Conservation (phyloP, 2,113 vertebrate genomes). For the Bubo scandiacus region DNA sequence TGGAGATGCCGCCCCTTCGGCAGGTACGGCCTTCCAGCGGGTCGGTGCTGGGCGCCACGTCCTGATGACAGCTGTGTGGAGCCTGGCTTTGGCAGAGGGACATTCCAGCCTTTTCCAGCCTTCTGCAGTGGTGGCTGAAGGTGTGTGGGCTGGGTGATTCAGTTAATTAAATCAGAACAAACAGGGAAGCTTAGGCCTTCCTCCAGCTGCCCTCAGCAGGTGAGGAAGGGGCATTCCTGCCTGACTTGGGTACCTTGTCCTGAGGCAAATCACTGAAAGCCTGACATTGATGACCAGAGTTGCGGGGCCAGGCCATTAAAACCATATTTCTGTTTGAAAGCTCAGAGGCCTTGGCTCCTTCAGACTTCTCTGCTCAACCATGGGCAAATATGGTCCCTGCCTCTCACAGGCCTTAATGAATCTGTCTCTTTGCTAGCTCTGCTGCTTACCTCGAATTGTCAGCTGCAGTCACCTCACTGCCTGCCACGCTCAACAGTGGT, state of each 20-base stretch:
- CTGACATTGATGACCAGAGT: neutral
- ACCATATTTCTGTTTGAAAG: neutral
- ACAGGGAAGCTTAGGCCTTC: rapidly evolving
- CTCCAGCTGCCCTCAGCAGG: neutral
- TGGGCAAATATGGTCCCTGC: neutral
- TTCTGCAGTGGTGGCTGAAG: neutral
- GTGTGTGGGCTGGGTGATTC: neutral
- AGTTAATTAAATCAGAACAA: neutral
- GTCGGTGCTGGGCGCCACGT: rapidly evolving
- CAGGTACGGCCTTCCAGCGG: rapidly evolving
- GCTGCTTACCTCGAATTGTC: neutral
- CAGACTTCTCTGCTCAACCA: neutral
- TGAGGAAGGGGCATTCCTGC: neutral
- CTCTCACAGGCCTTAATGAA: neutral
- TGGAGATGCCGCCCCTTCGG: neutral
- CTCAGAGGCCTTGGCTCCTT: neutral
- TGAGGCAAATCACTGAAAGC: neutral
- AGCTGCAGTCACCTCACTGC: neutral
- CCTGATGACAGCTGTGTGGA: rapidly evolving
- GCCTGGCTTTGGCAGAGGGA: neutral
- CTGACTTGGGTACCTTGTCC: no score
- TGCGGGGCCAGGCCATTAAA: neutral
- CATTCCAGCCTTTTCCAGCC: neutral
- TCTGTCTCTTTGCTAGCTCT: neutral
- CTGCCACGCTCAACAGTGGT: rapidly evolving